Evolutionary conservation across 2,888 invertebrate species (phyloP), one percentile per base, ranked within the genome.

Genomic region (Eupithecia subfuscata): DNA sequence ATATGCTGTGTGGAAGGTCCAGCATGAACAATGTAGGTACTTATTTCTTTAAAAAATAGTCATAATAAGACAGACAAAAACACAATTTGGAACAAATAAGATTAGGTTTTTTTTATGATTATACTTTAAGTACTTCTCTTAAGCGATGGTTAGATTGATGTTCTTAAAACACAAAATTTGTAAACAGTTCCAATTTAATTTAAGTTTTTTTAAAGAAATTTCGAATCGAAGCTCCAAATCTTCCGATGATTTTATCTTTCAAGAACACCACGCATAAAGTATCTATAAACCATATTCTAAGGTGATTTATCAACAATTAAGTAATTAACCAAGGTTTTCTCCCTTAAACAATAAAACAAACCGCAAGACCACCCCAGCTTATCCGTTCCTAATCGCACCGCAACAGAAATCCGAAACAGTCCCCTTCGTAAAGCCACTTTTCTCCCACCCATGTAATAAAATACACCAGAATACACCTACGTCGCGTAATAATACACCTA

Each of bases 401-500:
- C 89, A 86, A 87, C 86, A 76, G 85, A 89, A 90, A 91, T 87
- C 86, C 85, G 85, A 86, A 88, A 88, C 87, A 88, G 88, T 83
- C 78, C 81, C 73, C 81, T 83, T 70, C 73, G 78, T 80, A 65
- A 71, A 74, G 84, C 85, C 90, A 91, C 93, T 93, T 90, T 90
- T 34, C 63, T 63, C 25, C 63, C 68, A 2, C 43, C 37, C 65
- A 40, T 67, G 92, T 93, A 94, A 93, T 94, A 94, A 93, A 94
- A 94, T 93, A 93, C 60, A 14, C 60, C 25, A 60, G 60, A 60
- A 64, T 34, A 34, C 64, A 34, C 64, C 64, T 64, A 64, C 64
- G 25, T 64, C 64, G 64, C 22, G 92, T 93, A 94, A 94, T 94
- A 94, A 52, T 93, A 94, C 92, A 93, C 88, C 87, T 85, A 88